Percentiles rank a stretch among this genome's conserved stretches.
These are phyloP conservation scores for Coenonympha glycerion DNA, from an alignment of 2,888 invertebrate genomes.

Conservation along the genomic window DNA sequence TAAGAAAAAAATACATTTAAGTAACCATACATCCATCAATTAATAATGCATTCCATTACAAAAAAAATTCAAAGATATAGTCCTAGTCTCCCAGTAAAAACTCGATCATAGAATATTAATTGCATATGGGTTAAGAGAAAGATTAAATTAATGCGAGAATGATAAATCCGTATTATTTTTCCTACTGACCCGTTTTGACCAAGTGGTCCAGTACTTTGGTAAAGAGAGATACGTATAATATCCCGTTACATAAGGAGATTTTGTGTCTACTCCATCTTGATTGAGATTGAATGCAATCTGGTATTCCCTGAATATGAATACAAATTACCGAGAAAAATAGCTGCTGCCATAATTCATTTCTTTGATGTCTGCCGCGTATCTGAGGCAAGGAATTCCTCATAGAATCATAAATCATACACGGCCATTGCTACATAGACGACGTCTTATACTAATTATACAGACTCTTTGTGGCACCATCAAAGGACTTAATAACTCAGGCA, in stretches of 20 bases:
- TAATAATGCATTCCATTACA: background rate
- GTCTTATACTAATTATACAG: slow-evolving; percentile 28
- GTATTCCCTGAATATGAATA: slow-evolving; percentile 4
- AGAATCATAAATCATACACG: slow-evolving; percentile 30
- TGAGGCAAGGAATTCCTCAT: slow-evolving; percentile 19
- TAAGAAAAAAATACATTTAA: slow-evolving; percentile 27
- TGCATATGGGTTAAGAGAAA: no score
- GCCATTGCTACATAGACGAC: slow-evolving; percentile 26
- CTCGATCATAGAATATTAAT: no score
- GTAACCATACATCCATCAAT: background rate
- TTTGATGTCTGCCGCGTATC: slow-evolving; percentile 19
- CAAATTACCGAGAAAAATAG: slow-evolving; percentile 5
- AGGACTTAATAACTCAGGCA: slow-evolving; percentile 24
- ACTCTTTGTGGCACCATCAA: slow-evolving; percentile 31
- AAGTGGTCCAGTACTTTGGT: no score
- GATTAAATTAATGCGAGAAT: no score
- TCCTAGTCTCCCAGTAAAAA: no score
- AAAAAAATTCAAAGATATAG: no score
- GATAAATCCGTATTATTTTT: no score
- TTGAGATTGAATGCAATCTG: background rate
- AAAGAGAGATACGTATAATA: no score
- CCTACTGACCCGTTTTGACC: no score
- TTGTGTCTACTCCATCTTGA: background rate
- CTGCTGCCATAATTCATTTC: background rate
- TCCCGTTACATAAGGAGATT: no score